Conservation (phyloP, 1,140 invertebrate species). For the Caenorhabditis tropicalis region DNA sequence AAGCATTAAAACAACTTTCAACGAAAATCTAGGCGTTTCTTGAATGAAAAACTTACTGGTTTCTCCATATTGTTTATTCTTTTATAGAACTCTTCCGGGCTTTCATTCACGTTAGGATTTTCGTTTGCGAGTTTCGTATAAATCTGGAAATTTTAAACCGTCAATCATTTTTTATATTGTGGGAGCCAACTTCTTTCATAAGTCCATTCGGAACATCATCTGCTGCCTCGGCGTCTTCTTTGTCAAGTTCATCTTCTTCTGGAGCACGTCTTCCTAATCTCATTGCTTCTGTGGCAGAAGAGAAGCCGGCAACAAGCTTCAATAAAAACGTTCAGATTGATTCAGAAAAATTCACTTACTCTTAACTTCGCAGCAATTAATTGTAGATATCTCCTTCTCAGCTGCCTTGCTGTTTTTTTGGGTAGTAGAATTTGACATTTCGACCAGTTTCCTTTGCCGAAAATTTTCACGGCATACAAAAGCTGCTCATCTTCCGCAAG, state of each 20-base stretch:
- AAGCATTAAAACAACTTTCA: too few species aligned
- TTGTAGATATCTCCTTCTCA: conserved; percentile 35
- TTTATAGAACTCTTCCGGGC: conserved; percentile 10
- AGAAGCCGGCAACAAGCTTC: not conserved
- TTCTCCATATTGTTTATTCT: not conserved
- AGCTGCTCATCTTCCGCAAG: conserved; percentile 55
- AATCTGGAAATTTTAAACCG: not conserved
- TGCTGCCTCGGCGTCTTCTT: not conserved
- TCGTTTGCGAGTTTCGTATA: not conserved
- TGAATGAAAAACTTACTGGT: not conserved
- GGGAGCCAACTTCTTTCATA: not conserved
- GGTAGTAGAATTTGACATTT: not conserved
- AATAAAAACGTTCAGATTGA: not conserved
- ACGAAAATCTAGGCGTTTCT: too few species aligned
- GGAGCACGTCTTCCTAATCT: conserved; percentile 11
- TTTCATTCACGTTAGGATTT: not conserved
- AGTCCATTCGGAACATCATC: not conserved
- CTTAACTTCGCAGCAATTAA: conserved; percentile 47
- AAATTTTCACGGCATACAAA: conserved; percentile 46
- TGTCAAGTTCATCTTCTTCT: not conserved
- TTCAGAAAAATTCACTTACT: not conserved
- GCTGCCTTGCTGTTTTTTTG: not conserved
- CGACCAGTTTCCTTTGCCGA: conserved; percentile 49
- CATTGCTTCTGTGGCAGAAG: not conserved
- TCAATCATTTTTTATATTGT: not conserved